phyloP scores from a whole-genome alignment of 2,113 vertebrate species.

The Brienomyrus longianalis region DNA sequence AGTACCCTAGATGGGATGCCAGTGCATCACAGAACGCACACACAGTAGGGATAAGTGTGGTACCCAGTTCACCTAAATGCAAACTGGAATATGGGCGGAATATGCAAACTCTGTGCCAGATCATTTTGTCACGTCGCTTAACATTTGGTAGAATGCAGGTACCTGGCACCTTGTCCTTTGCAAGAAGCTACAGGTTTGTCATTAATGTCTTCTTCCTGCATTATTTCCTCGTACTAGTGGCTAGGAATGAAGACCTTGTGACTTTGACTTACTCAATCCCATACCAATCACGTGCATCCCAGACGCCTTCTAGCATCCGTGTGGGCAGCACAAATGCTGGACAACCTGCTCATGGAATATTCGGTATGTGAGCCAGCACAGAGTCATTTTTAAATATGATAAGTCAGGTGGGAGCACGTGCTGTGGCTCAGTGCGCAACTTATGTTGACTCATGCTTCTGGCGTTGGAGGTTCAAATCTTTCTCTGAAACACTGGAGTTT shows the following conservation, averaged over 20 bases:
- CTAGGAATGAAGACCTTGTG: neutral
- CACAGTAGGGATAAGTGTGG: neutral
- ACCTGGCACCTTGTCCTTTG: neutral
- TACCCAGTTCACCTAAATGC: neutral
- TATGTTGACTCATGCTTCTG: neutral
- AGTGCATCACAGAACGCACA: neutral
- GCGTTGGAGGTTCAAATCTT: neutral
- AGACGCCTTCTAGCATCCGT: neutral
- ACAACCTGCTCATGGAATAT: neutral
- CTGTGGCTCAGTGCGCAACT: neutral
- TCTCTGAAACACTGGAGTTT: neutral
- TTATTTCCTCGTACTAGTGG: neutral
- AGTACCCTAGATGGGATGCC: neutral
- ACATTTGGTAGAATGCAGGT: neutral
- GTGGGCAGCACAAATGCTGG: neutral
- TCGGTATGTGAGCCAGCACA: neutral
- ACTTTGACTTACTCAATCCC: neutral
- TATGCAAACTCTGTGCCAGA: neutral
- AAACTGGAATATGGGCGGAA: neutral
- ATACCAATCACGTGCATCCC: neutral
- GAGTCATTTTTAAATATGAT: neutral
- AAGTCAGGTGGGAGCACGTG: neutral
- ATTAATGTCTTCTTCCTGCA: neutral
- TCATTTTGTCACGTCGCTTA: neutral
- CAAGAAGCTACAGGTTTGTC: neutral